Conservation (phyloP, 2,113 vertebrate species). For the Daubentonia madagascariensis region DNA sequence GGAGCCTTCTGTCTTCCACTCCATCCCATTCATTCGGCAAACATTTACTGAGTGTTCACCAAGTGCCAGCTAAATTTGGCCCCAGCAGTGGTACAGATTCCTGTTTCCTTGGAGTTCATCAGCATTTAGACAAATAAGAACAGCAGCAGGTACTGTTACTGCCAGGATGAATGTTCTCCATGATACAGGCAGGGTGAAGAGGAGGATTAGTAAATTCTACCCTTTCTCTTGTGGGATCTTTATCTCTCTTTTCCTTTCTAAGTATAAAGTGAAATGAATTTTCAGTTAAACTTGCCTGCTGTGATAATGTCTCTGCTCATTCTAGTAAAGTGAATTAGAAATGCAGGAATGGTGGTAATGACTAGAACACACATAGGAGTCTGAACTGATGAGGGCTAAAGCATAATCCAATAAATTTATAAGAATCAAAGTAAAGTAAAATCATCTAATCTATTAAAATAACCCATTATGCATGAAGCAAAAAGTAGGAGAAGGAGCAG, state of each 20-base stretch:
- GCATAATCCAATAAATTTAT: neutral
- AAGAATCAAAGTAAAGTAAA: conserved; percentile 16
- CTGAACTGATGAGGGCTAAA: neutral
- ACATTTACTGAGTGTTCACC: fast-evolving
- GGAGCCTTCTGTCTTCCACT: neutral
- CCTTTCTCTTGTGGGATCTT: neutral
- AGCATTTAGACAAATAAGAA: fast-evolving
- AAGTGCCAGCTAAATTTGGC: neutral
- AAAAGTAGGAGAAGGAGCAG: neutral
- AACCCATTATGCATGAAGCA: neutral
- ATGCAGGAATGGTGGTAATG: neutral
- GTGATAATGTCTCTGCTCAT: neutral
- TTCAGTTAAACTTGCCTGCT: neutral
- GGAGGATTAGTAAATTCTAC: too few species aligned
- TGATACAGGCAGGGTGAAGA: neutral
- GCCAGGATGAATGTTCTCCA: too few species aligned
- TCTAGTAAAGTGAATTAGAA: neutral
- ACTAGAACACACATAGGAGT: neutral
- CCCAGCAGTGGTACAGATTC: fast-evolving
- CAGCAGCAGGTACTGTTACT: too few species aligned
- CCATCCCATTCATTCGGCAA: neutral
- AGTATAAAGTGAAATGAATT: neutral
- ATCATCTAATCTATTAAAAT: conserved; percentile 2
- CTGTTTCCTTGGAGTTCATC: fast-evolving
- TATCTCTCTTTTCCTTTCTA: neutral